Percentiles rank a stretch among this genome's conserved stretches.
phyloP scores from a whole-genome alignment of 2,888 invertebrate species.

The Glaucopsyche alexis region DNA sequence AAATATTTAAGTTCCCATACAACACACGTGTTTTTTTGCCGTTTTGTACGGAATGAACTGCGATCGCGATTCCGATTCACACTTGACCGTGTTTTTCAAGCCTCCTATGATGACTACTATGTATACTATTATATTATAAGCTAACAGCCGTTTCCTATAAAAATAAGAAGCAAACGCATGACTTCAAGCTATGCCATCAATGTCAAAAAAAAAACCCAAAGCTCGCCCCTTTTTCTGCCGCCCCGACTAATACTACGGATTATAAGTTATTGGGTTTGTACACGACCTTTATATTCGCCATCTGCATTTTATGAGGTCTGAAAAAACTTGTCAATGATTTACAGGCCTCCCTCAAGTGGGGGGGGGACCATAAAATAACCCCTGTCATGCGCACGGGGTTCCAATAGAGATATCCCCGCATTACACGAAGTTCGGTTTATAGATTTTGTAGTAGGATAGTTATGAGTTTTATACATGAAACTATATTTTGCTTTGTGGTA shows the following conservation, averaged over 20 bases:
- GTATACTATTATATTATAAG: no score
- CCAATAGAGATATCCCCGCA: constrained; percentile 60
- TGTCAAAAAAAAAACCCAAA: background rate
- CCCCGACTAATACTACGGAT: constrained; percentile 17
- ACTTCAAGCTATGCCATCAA: background rate
- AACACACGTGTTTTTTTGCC: no score
- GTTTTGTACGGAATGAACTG: no score
- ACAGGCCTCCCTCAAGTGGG: constrained; percentile 54
- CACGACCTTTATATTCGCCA: constrained; percentile 41
- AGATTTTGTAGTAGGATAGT: constrained; percentile 6
- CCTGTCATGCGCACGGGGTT: constrained; percentile 62
- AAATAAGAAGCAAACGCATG: background rate
- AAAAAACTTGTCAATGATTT: constrained; percentile 68
- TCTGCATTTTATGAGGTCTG: constrained; percentile 42
- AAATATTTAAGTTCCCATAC: no score
- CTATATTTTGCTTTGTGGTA: background rate
- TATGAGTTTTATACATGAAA: constrained; percentile 9
- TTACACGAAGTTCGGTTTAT: constrained; percentile 50
- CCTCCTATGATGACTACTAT: no score
- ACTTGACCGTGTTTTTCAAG: no score
- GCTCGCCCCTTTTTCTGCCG: background rate
- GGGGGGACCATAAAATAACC: constrained; percentile 70
- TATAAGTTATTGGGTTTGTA: constrained; percentile 28
- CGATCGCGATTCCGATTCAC: no score
- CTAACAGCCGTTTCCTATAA: no score